Percentiles rank a stretch among this genome's conserved stretches.
These are phyloP conservation scores for Fulica atra DNA, from an alignment of 2,113 vertebrate genomes.

Conservation along the genomic window DNA sequence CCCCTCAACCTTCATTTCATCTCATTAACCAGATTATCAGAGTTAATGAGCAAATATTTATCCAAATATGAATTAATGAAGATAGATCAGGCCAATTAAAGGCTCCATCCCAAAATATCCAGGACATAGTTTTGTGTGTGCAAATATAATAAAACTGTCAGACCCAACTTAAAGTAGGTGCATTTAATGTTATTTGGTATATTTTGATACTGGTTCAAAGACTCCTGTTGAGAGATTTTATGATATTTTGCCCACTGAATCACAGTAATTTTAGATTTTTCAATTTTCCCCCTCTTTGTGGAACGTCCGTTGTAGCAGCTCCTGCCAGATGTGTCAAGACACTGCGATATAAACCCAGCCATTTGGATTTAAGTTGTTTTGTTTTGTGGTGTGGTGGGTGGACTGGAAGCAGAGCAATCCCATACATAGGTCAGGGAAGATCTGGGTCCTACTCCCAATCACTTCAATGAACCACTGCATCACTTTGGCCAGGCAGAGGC, in stretches of 20 bases:
- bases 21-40: not conserved
- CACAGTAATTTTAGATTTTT: not conserved
- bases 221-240: not conserved
- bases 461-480: not conserved
- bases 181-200: not conserved
- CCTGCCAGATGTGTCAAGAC: not conserved
- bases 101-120: not conserved
- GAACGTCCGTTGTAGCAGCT: constrained; percentile 1
- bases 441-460: not conserved
- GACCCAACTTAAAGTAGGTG: not conserved
- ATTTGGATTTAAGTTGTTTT: constrained; percentile 31
- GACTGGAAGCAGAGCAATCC: not conserved
- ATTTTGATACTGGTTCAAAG: not conserved
- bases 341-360: not conserved
- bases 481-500: not conserved
- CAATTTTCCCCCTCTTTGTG: constrained; percentile 8
- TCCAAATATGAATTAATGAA: not conserved
- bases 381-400: not conserved
- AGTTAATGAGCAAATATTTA: not conserved
- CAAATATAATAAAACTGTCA: not conserved
- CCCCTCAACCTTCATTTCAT: not conserved
- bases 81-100: not conserved
- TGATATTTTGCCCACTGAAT: not conserved
- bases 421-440: not conserved
- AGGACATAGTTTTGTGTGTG: not conserved